Evolutionary conservation across 2,888 invertebrate species (phyloP), one percentile per base, ranked within the genome.

Genomic region (Xanthorhoe spadicearia): DNA sequence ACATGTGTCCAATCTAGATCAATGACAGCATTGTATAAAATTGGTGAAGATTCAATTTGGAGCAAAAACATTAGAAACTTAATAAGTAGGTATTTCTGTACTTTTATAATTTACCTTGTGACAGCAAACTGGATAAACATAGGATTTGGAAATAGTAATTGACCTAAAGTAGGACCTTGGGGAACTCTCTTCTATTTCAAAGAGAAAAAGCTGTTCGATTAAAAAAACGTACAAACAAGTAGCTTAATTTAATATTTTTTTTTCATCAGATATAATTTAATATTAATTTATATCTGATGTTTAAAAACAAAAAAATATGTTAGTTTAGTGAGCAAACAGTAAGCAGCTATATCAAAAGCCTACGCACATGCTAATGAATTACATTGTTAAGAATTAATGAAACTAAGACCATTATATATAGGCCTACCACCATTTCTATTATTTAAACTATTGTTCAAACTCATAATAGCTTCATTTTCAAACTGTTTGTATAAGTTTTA

Each of bases 1-100:
- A 62, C 64, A 64, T 70, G 65, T 66, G 56, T 73, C 32, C 48
- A 68, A 66, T 70, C 49, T 66, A 65, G 61, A 57, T 67, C 59
- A 69, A 43, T 54, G 62, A 23, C 9, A 32, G 32, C 57, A 66
- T 54, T 54, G 46, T 66, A 48, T 28, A 15, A 50, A 58, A 50
- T 5, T 50, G 23, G 23, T 23, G 48, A 28, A 43, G 19, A 23
- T 51, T 23, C 19, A 17, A 38, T 51, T 49, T 51, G 18, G 19
- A 51, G 19, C 38, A 35, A 38, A 38, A 10, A 13, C 4, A 35
- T 38, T 9, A 10, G 10, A 2, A 38, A 2, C 4, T 1, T 35
- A 35, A 35, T 9, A 38, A 38, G n/a, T n/a, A n/a, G n/a, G n/a
- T n/a, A n/a, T n/a, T n/a, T n/a, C n/a, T n/a, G n/a, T n/a, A n/a